These are phyloP conservation scores for Zaprionus ghesquierei DNA, from an alignment of 1,140 invertebrate genomes.

Conservation along the genomic window DNA sequence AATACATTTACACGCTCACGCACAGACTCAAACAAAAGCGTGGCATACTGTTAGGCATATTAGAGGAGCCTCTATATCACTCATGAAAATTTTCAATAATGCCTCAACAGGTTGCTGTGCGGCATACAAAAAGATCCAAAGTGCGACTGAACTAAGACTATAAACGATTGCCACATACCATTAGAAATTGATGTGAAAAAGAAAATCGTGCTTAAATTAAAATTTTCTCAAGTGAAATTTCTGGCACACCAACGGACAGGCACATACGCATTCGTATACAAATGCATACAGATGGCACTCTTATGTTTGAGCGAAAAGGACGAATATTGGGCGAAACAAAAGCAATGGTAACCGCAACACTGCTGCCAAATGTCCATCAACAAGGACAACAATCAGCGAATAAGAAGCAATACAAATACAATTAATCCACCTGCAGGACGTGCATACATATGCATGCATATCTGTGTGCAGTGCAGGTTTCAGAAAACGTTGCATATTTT, in stretches of 20 bases:
- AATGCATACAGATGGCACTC: background rate
- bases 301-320: background rate
- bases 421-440: constrained; percentile 55
- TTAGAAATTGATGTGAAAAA: too few relatives aligned
- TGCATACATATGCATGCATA: background rate
- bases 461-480: background rate
- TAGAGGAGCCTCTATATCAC: too few relatives aligned
- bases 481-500: background rate
- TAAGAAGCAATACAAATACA: constrained; percentile 63
- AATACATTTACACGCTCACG: too few relatives aligned
- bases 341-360: constrained; percentile 10
- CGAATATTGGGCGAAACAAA: constrained; percentile 1
- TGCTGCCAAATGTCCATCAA: constrained; percentile 4
- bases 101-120: too few relatives aligned
- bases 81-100: too few relatives aligned
- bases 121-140: too few relatives aligned
- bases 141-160: too few relatives aligned
- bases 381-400: constrained; percentile 24
- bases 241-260: background rate
- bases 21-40: too few relatives aligned
- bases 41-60: too few relatives aligned
- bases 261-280: background rate
- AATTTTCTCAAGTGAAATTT: background rate
- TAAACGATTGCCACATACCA: too few relatives aligned
- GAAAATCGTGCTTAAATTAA: background rate